Conservation (phyloP, 2,888 invertebrate genomes). For the Cephus sareptanus region DNA sequence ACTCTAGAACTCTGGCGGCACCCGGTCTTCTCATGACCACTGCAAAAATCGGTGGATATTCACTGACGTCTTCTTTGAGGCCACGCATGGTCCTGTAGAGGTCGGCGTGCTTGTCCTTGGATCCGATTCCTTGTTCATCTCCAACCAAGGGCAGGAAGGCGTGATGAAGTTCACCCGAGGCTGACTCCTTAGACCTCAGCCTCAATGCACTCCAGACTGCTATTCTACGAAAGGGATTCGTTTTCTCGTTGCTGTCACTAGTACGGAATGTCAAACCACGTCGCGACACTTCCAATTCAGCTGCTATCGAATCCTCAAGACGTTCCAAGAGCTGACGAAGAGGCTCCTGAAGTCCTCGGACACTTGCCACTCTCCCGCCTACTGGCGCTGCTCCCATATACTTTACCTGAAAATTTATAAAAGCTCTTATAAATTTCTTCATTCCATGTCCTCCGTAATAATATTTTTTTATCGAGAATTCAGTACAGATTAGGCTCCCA, state of each 20-base stretch:
- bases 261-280: conserved; percentile 60
- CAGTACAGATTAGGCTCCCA: background rate
- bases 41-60: conserved; percentile 88
- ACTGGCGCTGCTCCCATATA: conserved; percentile 86
- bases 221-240: conserved; percentile 90
- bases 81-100: conserved; percentile 64
- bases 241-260: conserved; percentile 56
- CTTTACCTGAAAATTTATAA: conserved; percentile 70
- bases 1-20: conserved; percentile 83
- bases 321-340: conserved; percentile 67
- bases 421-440: background rate
- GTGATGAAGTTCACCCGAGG: conserved; percentile 68
- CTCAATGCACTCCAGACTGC: conserved; percentile 94
- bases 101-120: conserved; percentile 73
- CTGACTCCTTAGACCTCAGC: conserved; percentile 65
- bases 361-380: conserved; percentile 82
- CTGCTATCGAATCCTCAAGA: conserved; percentile 46
- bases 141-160: conserved; percentile 82
- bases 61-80: conserved; percentile 55
- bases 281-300: conserved; percentile 60
- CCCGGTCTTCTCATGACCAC: conserved; percentile 87
- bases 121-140: conserved; percentile 75
- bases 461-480: background rate
- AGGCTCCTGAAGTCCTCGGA: conserved; percentile 85
- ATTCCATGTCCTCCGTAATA: background rate